Conservation (phyloP, 2,888 invertebrate species). For the Dione vanillae region DNA sequence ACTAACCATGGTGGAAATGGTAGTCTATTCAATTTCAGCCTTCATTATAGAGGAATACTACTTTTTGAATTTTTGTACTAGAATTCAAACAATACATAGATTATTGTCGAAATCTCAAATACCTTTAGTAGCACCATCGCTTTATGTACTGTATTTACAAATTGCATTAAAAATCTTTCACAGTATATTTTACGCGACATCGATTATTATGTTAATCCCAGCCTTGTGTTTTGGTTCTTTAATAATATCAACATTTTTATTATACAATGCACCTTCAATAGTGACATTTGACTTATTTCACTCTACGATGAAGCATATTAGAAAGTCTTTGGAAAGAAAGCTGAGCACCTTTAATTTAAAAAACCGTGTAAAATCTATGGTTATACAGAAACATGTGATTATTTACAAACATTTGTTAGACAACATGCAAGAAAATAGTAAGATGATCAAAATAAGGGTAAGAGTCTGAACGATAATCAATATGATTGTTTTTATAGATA, state of each 20-base stretch:
- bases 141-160: background rate
- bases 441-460: background rate
- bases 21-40: background rate
- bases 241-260: background rate
- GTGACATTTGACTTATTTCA: constrained; percentile 9
- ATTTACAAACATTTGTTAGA: constrained; percentile 24
- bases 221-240: background rate
- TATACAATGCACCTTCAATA: background rate
- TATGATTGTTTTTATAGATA: no score
- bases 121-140: background rate
- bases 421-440: background rate
- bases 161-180: background rate
- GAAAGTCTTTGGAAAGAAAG: constrained; percentile 1
- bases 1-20: background rate
- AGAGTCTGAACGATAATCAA: background rate
- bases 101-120: background rate
- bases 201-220: background rate
- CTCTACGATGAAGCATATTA: background rate
- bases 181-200: background rate
- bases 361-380: background rate
- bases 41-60: background rate
- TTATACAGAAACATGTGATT: constrained; percentile 10
- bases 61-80: background rate
- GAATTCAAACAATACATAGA: constrained; percentile 16
- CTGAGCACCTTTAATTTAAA: background rate